Evolutionary conservation across 2,113 vertebrate genomes (phyloP).

Genomic region (Benitochromis conjunctus): DNA sequence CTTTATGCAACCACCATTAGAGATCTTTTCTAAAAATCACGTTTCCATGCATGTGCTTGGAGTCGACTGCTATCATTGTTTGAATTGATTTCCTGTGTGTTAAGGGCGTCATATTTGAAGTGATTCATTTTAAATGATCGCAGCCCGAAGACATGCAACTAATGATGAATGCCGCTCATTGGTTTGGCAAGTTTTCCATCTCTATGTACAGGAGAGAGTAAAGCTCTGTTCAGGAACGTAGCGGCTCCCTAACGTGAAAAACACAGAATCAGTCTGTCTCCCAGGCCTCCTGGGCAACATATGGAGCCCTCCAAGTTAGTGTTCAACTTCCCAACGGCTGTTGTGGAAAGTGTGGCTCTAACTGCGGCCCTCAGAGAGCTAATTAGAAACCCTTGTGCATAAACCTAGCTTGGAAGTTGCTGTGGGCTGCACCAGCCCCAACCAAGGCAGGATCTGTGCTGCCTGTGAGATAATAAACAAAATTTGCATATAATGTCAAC

Average conservation of each 20-base stretch:
- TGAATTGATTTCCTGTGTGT: background rate
- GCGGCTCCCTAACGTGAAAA: conserved; percentile 48
- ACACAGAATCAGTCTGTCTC: conserved; percentile 43
- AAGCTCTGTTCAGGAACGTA: conserved; percentile 20
- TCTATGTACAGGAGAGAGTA: conserved; percentile 5
- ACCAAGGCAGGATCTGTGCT: conserved; percentile 68
- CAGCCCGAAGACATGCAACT: conserved; percentile 68
- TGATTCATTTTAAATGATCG: background rate
- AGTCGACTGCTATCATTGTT: background rate
- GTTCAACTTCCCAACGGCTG: conserved; percentile 71
- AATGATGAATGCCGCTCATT: conserved; percentile 20
- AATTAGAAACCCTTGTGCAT: conserved; percentile 77
- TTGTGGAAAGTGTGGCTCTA: conserved; percentile 64
- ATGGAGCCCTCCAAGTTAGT: conserved; percentile 73
- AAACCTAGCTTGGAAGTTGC: conserved; percentile 73
- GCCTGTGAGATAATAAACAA: conserved; percentile 75
- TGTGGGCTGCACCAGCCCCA: conserved; percentile 66
- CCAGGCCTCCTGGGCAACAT: conserved; percentile 75
- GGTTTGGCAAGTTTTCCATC: conserved; percentile 21
- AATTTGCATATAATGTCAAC: conserved; percentile 78
- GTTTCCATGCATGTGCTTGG: background rate
- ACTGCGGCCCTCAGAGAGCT: conserved; percentile 76
- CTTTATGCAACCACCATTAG: background rate
- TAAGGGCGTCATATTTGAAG: background rate
- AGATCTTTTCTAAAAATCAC: background rate